Percentiles rank a stretch among this genome's conserved stretches.
Conservation (phyloP, 2,797 vertebrate genomes). For the Tauraco hartlaubi region DNA sequence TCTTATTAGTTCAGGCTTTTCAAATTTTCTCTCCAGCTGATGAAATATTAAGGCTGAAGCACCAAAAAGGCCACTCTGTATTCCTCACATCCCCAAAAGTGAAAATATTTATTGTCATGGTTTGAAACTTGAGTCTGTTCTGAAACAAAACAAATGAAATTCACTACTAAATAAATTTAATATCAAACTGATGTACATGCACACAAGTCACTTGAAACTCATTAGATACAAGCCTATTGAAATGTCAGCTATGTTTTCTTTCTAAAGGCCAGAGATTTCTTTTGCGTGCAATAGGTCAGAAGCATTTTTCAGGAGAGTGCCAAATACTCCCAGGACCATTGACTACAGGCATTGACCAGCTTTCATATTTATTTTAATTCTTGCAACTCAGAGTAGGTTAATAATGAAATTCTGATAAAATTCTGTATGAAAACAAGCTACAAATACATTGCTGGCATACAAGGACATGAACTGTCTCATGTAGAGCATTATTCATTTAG, state of each 20-base stretch:
- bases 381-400: background rate
- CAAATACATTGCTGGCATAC: background rate
- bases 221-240: constrained; percentile 36
- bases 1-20: background rate
- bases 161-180: constrained; percentile 36
- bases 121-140: constrained; percentile 24
- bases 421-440: background rate
- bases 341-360: background rate
- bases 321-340: background rate
- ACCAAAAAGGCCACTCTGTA: background rate
- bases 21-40: constrained; percentile 4
- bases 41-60: constrained; percentile 27
- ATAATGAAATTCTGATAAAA: constrained; percentile 18
- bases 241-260: constrained; percentile 61
- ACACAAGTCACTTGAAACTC: constrained; percentile 29
- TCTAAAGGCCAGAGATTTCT: constrained; percentile 53
- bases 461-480: background rate
- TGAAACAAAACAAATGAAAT: constrained; percentile 47
- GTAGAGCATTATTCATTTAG: background rate
- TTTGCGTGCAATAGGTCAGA: constrained; percentile 24
- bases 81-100: background rate
- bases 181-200: constrained; percentile 10
- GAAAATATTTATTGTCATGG: constrained; percentile 8
- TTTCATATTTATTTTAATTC: constrained; percentile 39
- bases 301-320: constrained; percentile 29